Evolutionary conservation across 2,797 vertebrate species (phyloP).

Genomic region (Danionella dracula): DNA sequence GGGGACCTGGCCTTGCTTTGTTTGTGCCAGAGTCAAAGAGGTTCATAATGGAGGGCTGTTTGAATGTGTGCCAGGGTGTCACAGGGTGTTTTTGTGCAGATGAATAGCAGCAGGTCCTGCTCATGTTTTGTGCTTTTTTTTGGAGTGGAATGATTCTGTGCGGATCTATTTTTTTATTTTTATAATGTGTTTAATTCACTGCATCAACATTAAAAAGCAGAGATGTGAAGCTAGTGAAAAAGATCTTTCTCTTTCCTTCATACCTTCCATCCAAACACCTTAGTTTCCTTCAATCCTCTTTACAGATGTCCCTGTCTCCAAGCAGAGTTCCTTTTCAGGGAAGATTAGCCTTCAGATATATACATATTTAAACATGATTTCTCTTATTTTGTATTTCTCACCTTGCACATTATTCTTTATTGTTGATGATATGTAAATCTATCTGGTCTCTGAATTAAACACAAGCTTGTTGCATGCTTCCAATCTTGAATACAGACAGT

Average conservation of each 20-base stretch:
- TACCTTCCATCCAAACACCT: too few species aligned
- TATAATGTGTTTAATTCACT: too few species aligned
- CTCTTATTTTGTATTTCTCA: neutral
- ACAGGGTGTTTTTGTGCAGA: constrained; percentile 5
- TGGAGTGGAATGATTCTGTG: neutral
- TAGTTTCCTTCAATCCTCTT: too few species aligned
- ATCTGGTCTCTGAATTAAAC: neutral
- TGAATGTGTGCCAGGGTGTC: constrained; percentile 29
- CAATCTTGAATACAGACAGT: neutral
- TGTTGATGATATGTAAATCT: neutral
- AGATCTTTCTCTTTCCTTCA: too few species aligned
- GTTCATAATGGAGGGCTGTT: constrained; percentile 37
- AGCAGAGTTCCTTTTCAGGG: too few species aligned
- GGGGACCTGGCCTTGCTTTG: constrained; percentile 19
- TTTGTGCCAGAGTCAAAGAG: constrained; percentile 23
- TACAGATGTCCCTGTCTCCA: too few species aligned
- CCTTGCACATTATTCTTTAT: neutral
- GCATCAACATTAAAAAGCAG: too few species aligned
- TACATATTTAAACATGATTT: too few species aligned
- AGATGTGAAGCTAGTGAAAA: too few species aligned
- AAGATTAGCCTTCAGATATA: too few species aligned
- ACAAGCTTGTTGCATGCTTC: neutral
- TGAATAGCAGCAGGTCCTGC: neutral
- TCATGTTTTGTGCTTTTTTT: neutral
- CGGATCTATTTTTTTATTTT: neutral